phyloP scores from a whole-genome alignment of 1,140 invertebrate genomes.

The Scylla paramamosain region DNA sequence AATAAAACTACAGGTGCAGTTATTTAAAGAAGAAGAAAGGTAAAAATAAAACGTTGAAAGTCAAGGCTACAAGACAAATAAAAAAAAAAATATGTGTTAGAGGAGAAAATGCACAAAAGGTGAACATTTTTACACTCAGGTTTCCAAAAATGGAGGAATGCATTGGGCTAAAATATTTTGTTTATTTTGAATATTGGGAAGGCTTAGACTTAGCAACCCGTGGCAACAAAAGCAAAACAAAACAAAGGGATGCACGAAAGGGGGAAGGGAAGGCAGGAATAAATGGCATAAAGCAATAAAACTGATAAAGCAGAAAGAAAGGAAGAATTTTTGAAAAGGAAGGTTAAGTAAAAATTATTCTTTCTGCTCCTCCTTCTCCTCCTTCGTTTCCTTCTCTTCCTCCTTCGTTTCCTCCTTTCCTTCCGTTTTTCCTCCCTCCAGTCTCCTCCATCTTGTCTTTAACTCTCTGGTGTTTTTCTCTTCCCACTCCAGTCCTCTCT shows the following conservation, averaged over 20 bases:
- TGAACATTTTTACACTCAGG: no score
- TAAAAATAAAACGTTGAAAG: neutral
- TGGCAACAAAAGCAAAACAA: no score
- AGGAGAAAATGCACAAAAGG: no score
- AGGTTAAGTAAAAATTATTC: neutral
- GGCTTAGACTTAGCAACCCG: no score
- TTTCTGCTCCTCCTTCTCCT: neutral
- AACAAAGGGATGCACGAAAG: neutral
- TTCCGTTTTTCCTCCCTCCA: neutral
- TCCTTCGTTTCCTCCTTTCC: neutral
- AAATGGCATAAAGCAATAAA: neutral
- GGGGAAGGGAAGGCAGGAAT: neutral
- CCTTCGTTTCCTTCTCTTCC: neutral
- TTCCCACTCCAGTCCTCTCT: neutral
- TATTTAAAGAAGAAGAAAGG: no score
- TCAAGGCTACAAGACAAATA: neutral
- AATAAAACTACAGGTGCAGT: no score
- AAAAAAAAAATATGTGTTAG: no score
- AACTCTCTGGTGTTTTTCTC: neutral
- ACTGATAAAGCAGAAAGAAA: neutral
- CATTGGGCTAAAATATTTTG: no score
- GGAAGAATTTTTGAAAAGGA: neutral
- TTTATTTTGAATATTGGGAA: no score
- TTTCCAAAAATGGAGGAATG: no score
- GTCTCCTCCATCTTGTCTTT: no score